Percentiles rank a stretch among this genome's conserved stretches.
These are phyloP conservation scores for Tenebrio molitor DNA, from an alignment of 1,140 invertebrate species.

Conservation along the genomic window DNA sequence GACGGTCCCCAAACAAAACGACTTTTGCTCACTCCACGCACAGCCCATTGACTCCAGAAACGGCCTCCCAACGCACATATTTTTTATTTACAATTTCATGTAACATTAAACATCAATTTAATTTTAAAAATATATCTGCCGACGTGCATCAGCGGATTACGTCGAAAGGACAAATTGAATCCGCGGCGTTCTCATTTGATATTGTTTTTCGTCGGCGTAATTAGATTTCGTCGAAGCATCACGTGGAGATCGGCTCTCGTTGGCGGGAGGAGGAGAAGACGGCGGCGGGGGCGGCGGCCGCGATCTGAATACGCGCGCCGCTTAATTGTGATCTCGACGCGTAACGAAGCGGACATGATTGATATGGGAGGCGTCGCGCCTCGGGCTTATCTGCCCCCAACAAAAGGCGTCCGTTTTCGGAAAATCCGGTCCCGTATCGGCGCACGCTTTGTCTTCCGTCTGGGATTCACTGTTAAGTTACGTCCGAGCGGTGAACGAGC, in stretches of 20 bases:
- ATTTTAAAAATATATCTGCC: background rate
- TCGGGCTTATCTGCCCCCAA: background rate
- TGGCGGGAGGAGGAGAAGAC: too few relatives aligned
- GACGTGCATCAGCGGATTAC: background rate
- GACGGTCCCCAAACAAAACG: background rate
- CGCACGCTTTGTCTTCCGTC: background rate
- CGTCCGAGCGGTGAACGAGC: slow-evolving; percentile 43
- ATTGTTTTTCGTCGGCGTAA: too few relatives aligned
- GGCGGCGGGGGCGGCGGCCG: too few relatives aligned
- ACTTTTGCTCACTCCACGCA: background rate
- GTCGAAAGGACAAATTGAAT: slow-evolving; percentile 11
- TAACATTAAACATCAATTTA: slow-evolving; percentile 22
- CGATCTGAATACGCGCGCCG: too few relatives aligned
- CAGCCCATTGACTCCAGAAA: slow-evolving; percentile 17
- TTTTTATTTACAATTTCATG: slow-evolving; percentile 36
- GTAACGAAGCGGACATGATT: slow-evolving; percentile 1
- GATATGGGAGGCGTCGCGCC: background rate
- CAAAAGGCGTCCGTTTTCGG: background rate
- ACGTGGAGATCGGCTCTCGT: too few relatives aligned
- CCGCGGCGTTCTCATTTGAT: background rate
- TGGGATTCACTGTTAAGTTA: slow-evolving; percentile 44
- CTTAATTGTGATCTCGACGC: background rate
- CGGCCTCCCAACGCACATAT: background rate
- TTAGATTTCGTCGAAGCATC: too few relatives aligned
- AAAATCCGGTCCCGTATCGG: background rate